A percentile compares a stretch with the other conserved stretches of the same genome.
These are phyloP conservation scores for Cephus nigrinus DNA, from an alignment of 2,888 invertebrate genomes.

Conservation along the genomic window DNA sequence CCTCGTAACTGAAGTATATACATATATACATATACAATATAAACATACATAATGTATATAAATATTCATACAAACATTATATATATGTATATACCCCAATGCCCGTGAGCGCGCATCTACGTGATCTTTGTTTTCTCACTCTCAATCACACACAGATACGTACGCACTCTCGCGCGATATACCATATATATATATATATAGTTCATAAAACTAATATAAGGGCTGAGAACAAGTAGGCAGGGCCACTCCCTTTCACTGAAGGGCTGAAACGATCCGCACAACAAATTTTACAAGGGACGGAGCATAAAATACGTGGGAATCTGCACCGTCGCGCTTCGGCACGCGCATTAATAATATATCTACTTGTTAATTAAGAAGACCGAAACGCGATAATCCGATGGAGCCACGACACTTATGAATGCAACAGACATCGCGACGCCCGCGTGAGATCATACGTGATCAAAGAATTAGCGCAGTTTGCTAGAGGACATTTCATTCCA, in stretches of 20 bases:
- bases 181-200: constrained; percentile 38
- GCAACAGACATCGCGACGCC: not conserved
- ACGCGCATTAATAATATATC: not conserved
- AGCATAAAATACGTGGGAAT: constrained; percentile 12
- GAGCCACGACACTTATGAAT: not conserved
- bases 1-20: constrained; percentile 47
- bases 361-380: not conserved
- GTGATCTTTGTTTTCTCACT: not conserved
- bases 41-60: constrained; percentile 18
- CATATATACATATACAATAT: constrained; percentile 34
- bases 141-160: not conserved
- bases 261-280: constrained; percentile 11
- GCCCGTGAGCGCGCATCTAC: not conserved
- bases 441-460: not conserved
- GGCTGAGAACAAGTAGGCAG: constrained; percentile 58
- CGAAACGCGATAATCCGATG: not conserved
- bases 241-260: constrained; percentile 40
- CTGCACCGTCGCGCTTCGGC: not conserved
- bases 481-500: not conserved
- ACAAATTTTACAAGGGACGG: constrained; percentile 43
- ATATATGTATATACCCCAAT: constrained; percentile 18
- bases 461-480: not conserved
- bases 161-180: not conserved
- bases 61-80: constrained; percentile 17
- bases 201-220: constrained; percentile 58